Percentiles rank a stretch among this genome's conserved stretches.
Evolutionary conservation across 2,888 invertebrate species (phyloP).

Genomic region (Hofmannophila pseudospretella): DNA sequence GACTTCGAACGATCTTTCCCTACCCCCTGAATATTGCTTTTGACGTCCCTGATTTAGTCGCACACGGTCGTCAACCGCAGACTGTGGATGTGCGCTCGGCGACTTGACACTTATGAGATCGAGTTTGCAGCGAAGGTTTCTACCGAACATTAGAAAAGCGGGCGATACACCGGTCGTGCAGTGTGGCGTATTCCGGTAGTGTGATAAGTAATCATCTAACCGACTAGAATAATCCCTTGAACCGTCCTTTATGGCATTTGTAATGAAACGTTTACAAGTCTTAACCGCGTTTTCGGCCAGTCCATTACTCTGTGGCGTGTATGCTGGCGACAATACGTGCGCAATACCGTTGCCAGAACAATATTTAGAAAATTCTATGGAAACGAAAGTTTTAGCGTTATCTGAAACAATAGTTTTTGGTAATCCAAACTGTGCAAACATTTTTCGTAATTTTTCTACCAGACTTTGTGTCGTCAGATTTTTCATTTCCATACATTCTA

Average conservation of each 20-base stretch:
- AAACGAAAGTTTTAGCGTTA: constrained; percentile 7
- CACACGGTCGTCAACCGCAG: neutral
- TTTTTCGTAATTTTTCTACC: constrained; percentile 9
- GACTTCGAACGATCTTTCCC: neutral
- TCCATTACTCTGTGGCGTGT: too few relatives aligned
- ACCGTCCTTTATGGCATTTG: neutral
- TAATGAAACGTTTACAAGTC: constrained; percentile 7
- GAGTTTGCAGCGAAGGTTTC: constrained; percentile 1
- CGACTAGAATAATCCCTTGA: neutral
- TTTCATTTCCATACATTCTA: constrained; percentile 9
- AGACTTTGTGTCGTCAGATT: constrained; percentile 2
- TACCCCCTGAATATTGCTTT: neutral
- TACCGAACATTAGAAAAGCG: constrained; percentile 6
- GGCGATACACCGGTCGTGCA: constrained; percentile 6
- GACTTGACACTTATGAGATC: neutral
- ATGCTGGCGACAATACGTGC: constrained; percentile 7
- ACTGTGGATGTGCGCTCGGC: neutral
- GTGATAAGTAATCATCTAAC: constrained; percentile 2
- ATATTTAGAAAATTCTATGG: constrained; percentile 4
- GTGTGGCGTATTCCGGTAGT: constrained; percentile 8
- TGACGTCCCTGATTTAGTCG: neutral
- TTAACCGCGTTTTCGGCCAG: constrained; percentile 7
- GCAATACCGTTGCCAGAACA: constrained; percentile 8
- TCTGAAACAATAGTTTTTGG: too few relatives aligned
- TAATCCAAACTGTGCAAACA: constrained; percentile 11